phyloP scores from a whole-genome alignment of 2,888 invertebrate species.

The Microdon myrmicae region DNA sequence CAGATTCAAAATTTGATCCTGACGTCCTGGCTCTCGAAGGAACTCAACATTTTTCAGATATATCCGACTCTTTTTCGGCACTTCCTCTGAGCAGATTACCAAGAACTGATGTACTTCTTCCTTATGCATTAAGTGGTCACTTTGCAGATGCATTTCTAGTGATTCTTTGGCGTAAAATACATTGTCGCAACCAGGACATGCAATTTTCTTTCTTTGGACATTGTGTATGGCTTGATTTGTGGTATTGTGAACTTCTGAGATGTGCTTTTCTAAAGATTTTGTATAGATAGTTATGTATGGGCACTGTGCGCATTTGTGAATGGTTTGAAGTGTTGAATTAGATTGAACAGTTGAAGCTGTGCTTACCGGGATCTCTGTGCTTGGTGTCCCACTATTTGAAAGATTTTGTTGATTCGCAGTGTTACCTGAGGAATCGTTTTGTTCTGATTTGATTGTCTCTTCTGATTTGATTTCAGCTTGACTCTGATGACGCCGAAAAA shows the following conservation, averaged over 20 bases:
- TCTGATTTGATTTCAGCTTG: conserved; percentile 65
- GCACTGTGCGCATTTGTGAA: conserved; percentile 61
- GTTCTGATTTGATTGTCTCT: conserved; percentile 65
- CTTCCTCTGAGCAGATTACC: conserved; percentile 5
- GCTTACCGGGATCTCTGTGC: conserved; percentile 19
- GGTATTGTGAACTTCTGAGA: conserved; percentile 17
- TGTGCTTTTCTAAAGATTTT: conserved; percentile 53
- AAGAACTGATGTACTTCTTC: conserved; percentile 72
- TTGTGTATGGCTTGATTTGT: conserved; percentile 13
- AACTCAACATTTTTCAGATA: conserved; percentile 65
- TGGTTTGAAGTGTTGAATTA: conserved; percentile 10
- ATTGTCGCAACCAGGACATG: conserved; percentile 76
- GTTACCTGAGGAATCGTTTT: conserved; percentile 38
- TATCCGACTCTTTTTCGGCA: conserved; percentile 60
- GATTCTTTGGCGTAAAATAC: conserved; percentile 74
- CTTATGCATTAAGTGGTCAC: conserved; percentile 76
- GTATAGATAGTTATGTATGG: conserved; percentile 60
- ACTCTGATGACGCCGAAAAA: conserved; percentile 59
- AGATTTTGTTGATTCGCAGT: conserved; percentile 19
- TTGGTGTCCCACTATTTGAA: conserved; percentile 18
- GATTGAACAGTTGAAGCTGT: background rate
- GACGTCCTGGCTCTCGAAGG: conserved; percentile 59
- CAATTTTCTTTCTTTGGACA: conserved; percentile 63
- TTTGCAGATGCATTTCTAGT: conserved; percentile 73
- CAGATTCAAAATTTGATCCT: conserved; percentile 17